These are phyloP conservation scores for Macaca nemestrina DNA, from an alignment of 2,113 vertebrate species.

Conservation along the genomic window DNA sequence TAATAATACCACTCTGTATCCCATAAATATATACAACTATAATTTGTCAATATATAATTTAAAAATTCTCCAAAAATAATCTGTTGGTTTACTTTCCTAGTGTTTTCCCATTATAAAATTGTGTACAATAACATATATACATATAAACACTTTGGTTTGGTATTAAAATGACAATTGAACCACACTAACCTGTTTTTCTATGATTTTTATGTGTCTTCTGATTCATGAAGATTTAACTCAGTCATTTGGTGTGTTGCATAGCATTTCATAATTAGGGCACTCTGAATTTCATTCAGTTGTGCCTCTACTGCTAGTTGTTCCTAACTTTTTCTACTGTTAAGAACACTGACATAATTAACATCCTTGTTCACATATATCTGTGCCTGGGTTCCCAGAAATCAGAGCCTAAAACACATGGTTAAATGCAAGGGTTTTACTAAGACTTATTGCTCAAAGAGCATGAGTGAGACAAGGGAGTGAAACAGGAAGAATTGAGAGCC, in stretches of 20 bases:
- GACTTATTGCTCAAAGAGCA: neutral
- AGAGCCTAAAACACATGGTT: neutral
- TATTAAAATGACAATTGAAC: neutral
- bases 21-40: neutral
- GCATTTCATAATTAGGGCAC: neutral
- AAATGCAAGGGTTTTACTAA: neutral
- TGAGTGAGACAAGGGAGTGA: neutral
- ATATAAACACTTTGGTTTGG: neutral
- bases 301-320: neutral
- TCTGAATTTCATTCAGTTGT: neutral
- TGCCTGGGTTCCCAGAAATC: neutral
- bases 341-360: neutral
- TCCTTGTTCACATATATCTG: neutral
- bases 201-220: neutral
- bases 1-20: neutral
- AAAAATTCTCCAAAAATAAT: neutral
- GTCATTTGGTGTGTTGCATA: neutral
- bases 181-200: neutral
- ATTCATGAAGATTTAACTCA: neutral
- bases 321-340: neutral
- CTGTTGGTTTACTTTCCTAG: neutral
- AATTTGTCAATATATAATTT: neutral
- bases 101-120: neutral
- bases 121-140: neutral
- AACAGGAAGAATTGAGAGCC: neutral